Evolutionary conservation across 2,113 vertebrate species (phyloP).

Genomic region (Oreotrochilus melanogaster): DNA sequence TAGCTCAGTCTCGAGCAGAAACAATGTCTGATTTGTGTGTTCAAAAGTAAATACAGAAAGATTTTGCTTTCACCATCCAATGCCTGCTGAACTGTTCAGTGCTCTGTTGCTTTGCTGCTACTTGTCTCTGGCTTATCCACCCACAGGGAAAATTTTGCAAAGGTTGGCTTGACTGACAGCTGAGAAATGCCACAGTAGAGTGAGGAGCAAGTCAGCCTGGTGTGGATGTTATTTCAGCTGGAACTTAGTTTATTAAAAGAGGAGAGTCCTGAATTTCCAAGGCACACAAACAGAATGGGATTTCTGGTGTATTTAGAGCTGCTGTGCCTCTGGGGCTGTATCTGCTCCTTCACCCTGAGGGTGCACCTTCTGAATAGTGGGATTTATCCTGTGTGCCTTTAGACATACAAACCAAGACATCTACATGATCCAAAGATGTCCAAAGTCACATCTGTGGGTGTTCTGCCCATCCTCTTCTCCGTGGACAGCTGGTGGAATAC

Average conservation of each 20-base stretch:
- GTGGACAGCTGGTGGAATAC: too few relatives aligned
- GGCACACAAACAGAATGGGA: not conserved
- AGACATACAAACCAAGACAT: not conserved
- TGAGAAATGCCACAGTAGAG: not conserved
- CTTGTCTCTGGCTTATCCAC: not conserved
- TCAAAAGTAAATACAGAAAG: constrained; percentile 10
- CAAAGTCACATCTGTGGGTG: not conserved
- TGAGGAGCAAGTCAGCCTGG: not conserved
- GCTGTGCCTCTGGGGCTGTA: not conserved
- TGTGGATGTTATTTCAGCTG: not conserved
- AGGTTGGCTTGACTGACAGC: constrained; percentile 3
- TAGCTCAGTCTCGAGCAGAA: not conserved
- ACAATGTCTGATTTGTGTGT: not conserved
- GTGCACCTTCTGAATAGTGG: not conserved
- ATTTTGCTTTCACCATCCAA: not conserved
- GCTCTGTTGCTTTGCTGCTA: not conserved
- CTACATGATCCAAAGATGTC: accelerated
- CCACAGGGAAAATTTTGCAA: not conserved
- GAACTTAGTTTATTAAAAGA: not conserved
- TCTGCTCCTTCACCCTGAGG: not conserved
- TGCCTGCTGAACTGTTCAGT: not conserved
- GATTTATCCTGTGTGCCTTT: not conserved
- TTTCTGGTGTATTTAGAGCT: not conserved
- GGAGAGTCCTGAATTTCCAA: not conserved
- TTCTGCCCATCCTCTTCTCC: not conserved